These are phyloP conservation scores for Schizothorax lantsangensis DNA, from an alignment of 2,797 vertebrate genomes.

Conservation along the genomic window DNA sequence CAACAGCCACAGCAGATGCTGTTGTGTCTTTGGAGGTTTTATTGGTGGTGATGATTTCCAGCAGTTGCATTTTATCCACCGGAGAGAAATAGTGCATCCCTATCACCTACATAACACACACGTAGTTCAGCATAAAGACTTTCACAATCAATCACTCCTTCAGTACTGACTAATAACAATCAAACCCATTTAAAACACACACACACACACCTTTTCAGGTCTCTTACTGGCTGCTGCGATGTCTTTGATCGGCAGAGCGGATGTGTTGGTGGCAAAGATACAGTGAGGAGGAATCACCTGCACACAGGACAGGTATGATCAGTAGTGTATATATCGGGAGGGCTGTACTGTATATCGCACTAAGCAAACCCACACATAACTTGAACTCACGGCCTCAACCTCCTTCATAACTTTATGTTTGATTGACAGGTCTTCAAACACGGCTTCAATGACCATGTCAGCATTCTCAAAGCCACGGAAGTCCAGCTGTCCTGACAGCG, in stretches of 20 bases:
- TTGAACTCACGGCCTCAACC: constrained; percentile 81
- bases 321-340: not conserved
- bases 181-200: not conserved
- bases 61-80: constrained; percentile 87
- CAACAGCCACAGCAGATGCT: constrained; percentile 79
- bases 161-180: not conserved
- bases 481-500: constrained; percentile 78
- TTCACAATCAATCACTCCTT: not conserved
- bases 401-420: constrained; percentile 87
- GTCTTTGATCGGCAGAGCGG: constrained; percentile 81
- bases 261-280: constrained; percentile 87
- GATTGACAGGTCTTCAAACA: constrained; percentile 85
- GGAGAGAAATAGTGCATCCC: constrained; percentile 91
- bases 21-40: constrained; percentile 84
- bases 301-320: not conserved
- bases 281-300: constrained; percentile 82
- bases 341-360: not conserved
- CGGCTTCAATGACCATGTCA: constrained; percentile 90
- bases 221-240: constrained; percentile 23
- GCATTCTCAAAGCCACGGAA: constrained; percentile 80
- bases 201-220: constrained; percentile 20
- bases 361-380: not conserved
- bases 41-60: constrained; percentile 87
- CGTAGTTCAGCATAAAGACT: constrained; percentile 2
- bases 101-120: constrained; percentile 75